Evolutionary conservation across 2,797 vertebrate genomes (phyloP).

Genomic region (Malacoraja senta): DNA sequence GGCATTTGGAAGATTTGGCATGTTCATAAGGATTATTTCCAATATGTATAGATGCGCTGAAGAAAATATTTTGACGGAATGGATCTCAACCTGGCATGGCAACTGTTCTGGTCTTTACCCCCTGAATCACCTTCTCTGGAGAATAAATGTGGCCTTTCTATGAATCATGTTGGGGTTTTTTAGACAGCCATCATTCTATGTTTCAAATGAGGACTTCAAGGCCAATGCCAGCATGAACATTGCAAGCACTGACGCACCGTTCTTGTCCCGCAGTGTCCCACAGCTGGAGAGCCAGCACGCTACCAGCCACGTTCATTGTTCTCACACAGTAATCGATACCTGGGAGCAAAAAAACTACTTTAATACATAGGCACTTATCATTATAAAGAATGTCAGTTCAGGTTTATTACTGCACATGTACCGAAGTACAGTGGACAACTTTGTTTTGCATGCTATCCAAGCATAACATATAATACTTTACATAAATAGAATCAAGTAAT

Average conservation of each 20-base stretch:
- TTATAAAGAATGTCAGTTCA: background rate
- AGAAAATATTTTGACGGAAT: background rate
- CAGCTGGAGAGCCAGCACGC: constrained; percentile 76
- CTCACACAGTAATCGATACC: constrained; percentile 89
- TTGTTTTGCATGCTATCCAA: too few relatives aligned
- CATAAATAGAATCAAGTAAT: too few relatives aligned
- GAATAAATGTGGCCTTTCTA: background rate
- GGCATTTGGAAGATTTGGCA: too few relatives aligned
- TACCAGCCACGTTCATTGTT: constrained; percentile 71
- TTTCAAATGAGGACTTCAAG: too few relatives aligned
- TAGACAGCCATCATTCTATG: background rate
- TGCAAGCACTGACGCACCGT: constrained; percentile 56
- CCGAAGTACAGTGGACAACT: too few relatives aligned
- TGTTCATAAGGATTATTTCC: too few relatives aligned
- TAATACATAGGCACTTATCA: background rate
- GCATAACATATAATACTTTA: too few relatives aligned
- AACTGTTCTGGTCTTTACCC: too few relatives aligned
- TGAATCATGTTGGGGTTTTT: background rate
- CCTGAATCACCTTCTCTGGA: background rate
- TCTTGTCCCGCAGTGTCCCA: constrained; percentile 96
- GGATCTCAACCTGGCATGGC: background rate
- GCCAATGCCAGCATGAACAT: background rate
- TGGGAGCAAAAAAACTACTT: constrained; percentile 46
- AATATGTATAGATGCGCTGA: too few relatives aligned
- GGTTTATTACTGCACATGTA: too few relatives aligned